phyloP scores from a whole-genome alignment of 1,140 invertebrate genomes.

The Teleogryllus occipitalis region DNA sequence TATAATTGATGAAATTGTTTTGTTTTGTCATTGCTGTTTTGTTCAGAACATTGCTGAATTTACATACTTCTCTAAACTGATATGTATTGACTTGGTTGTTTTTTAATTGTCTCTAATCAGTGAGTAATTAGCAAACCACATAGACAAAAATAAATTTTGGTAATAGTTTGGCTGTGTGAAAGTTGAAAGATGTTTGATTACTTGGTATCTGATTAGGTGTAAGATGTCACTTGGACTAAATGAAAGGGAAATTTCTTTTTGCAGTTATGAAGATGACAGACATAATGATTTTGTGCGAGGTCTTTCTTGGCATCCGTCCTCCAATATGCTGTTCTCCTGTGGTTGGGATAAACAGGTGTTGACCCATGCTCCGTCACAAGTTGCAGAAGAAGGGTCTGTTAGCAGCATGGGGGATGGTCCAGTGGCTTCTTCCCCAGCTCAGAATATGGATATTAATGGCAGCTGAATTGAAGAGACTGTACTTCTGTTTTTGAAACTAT shows the following conservation, averaged over 20 bases:
- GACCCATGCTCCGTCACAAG: conserved; percentile 8
- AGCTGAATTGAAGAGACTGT: neutral
- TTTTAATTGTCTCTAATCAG: no score
- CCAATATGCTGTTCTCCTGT: conserved; percentile 28
- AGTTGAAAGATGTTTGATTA: no score
- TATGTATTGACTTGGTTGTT: no score
- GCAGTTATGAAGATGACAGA: conserved; percentile 29
- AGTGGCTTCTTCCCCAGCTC: neutral
- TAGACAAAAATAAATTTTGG: no score
- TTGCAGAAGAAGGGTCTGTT: neutral
- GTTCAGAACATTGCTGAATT: no score
- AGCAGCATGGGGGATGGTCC: neutral
- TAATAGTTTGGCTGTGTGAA: no score
- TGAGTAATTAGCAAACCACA: no score
- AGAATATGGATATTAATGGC: neutral
- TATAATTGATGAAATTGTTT: no score
- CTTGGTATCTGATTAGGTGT: no score
- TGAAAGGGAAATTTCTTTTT: conserved; percentile 21
- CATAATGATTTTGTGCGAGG: conserved; percentile 33
- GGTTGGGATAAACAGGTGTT: conserved; percentile 31
- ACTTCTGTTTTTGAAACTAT: no score
- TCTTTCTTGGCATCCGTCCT: conserved; percentile 27
- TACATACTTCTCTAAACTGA: no score
- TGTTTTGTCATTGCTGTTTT: no score
- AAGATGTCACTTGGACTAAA: neutral